phyloP scores from a whole-genome alignment of 2,888 invertebrate genomes.

The Cyrtodaria siliqua region DNA sequence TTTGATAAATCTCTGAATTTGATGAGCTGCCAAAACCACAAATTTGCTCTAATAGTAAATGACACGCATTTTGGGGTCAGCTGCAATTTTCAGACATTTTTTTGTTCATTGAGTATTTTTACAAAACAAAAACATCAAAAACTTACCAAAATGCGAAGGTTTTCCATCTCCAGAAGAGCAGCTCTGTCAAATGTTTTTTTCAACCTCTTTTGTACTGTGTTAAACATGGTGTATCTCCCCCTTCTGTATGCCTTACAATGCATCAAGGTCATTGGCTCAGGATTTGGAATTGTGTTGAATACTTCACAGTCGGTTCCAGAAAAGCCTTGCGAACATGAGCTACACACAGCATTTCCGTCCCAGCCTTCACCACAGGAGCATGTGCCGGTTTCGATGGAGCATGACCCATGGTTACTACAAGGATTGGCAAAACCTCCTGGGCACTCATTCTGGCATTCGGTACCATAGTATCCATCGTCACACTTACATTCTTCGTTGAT shows the following conservation, averaged over 20 bases:
- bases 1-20: too few relatives aligned
- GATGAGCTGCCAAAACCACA: too few relatives aligned
- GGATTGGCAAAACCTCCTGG: conserved; percentile 67
- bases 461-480: conserved; percentile 59
- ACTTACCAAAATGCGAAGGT: conserved; percentile 43
- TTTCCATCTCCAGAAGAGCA: conserved; percentile 28
- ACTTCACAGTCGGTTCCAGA: conserved; percentile 46
- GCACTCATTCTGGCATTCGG: conserved; percentile 63
- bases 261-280: conserved; percentile 8
- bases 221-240: conserved; percentile 19
- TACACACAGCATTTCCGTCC: conserved; percentile 62
- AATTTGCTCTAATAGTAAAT: too few relatives aligned
- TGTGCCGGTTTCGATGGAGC: conserved; percentile 60
- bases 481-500: conserved; percentile 32
- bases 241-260: conserved; percentile 6
- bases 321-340: conserved; percentile 49
- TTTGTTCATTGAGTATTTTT: too few relatives aligned
- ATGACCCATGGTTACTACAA: conserved; percentile 70
- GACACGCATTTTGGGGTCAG: too few relatives aligned
- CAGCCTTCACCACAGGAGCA: conserved; percentile 69
- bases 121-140: too few relatives aligned
- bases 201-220: conserved; percentile 7
- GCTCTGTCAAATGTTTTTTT: conserved; percentile 22
- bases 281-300: conserved; percentile 22
- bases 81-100: too few relatives aligned